These are phyloP conservation scores for Liopterus haemorrhoidalis DNA, from an alignment of 2,888 invertebrate species.

Conservation along the genomic window DNA sequence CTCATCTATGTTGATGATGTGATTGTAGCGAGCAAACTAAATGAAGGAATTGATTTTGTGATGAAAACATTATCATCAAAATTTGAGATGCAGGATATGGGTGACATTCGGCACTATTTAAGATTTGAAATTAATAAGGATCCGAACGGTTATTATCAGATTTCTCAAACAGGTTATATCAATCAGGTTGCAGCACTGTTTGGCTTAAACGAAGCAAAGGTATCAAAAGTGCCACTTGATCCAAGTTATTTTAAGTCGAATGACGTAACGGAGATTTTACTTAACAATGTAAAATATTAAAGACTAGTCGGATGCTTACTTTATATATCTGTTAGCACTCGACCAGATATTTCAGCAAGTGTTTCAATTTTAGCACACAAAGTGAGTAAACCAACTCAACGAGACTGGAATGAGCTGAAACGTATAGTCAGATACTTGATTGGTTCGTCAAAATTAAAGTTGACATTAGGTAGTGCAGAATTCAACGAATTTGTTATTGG, in stretches of 20 bases:
- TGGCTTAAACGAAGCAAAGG: conserved; percentile 1
- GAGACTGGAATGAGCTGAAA: conserved; percentile 35
- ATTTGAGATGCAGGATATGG: background rate
- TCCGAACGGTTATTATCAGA: background rate
- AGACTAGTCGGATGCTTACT: conserved; percentile 26
- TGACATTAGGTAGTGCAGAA: conserved; percentile 19
- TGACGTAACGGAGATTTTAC: no score
- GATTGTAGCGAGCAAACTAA: background rate
- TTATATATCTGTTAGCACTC: conserved; percentile 29
- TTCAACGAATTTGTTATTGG: conserved; percentile 17
- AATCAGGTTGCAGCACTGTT: background rate
- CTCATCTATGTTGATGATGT: conserved; percentile 10
- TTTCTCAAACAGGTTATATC: conserved; percentile 2
- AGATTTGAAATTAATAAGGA: conserved; percentile 1
- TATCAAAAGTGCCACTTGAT: conserved; percentile 2
- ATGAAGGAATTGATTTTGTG: background rate
- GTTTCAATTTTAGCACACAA: conserved; percentile 33
- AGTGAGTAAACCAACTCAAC: conserved; percentile 29
- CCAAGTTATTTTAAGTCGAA: no score
- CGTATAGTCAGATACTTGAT: conserved; percentile 31
- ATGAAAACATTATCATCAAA: background rate
- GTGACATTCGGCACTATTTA: conserved; percentile 1
- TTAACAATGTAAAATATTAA: no score
- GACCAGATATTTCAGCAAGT: conserved; percentile 33
- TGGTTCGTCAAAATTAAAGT: conserved; percentile 28